Base-by-base conservation (phyloP, 2,888 invertebrate genomes). In the Reticulitermes lucifugus region DNA sequence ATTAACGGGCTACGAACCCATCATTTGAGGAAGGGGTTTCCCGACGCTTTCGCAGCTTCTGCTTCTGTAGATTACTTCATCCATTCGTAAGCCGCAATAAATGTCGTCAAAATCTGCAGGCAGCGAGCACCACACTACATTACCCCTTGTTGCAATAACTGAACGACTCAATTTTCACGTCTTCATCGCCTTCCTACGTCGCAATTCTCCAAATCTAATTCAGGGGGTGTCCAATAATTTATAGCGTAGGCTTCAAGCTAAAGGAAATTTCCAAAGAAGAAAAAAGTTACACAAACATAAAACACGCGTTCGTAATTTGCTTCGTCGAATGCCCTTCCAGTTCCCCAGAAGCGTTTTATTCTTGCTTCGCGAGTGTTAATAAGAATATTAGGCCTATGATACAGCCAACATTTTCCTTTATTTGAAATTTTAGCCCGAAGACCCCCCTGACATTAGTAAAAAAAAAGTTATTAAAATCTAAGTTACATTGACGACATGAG, bases 81-180 rank as follows among this genome's bases (percentile, higher is more conserved):
- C 80, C 80, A 81, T 81, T 81, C 70, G 81, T 46, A 81, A 81
- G 81, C n/a, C 43, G 81, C 81, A 81, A 70, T 81, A 81, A 81
- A 41, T 81, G 81, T 81, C 81, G n/a, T 81, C 81, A 81, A 46
- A 81, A 81, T 81, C 81, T 25, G 12, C 43, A 65, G 65, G 65
- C 55, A 7, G 65, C 7, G 7, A 12, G 21, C 25, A 46, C 25
- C 18, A 9, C 81, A 70, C 70, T 65, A 43, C 70, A 81, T 81
- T 81, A 70, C 46, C 65, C 65, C 70, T 43, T 80, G 73, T 41
- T 73, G 73, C 73, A 73, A 73, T 35, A 80, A 80, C 60, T 22
- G 59, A 59, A 80, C 41, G 59, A 60, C 59, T 80, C 80, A 80
- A 80, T 80, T 80, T 29, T 41, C 81, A 41, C 41, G 43, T 70